These are phyloP conservation scores for Acanthurus tractus DNA, from an alignment of 2,797 vertebrate species.

Conservation along the genomic window DNA sequence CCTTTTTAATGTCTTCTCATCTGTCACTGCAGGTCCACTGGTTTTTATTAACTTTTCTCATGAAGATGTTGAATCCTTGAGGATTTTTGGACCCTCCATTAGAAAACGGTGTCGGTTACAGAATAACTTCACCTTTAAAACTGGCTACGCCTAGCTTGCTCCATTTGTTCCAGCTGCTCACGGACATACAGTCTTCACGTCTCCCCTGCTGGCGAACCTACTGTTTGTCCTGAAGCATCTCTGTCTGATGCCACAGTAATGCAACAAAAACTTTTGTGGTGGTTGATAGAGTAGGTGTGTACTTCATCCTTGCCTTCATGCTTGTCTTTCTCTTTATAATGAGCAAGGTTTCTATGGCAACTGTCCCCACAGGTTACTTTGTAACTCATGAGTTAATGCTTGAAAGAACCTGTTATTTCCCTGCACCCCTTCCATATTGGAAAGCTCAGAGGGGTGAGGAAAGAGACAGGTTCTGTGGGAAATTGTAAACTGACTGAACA, in stretches of 20 bases:
- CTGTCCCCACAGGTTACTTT: conserved; percentile 83
- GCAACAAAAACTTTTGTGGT: conserved; percentile 53
- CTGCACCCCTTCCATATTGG: conserved; percentile 38
- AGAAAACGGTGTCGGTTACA: conserved; percentile 14
- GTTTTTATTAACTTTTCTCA: background rate
- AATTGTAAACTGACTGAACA: conserved; percentile 67
- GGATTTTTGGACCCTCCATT: conserved; percentile 2
- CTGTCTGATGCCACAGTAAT: conserved; percentile 43
- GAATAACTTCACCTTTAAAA: conserved; percentile 33
- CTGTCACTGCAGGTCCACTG: background rate
- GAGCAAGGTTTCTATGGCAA: conserved; percentile 85
- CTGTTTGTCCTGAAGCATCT: conserved; percentile 43
- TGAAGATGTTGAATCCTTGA: background rate
- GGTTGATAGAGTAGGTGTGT: conserved; percentile 61
- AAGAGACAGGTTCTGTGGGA: conserved; percentile 48
- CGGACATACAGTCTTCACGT: conserved; percentile 30
- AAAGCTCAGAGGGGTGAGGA: conserved; percentile 64
- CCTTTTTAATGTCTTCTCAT: conserved; percentile 17
- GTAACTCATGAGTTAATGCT: conserved; percentile 85
- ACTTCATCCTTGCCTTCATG: conserved; percentile 60
- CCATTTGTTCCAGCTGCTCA: conserved; percentile 17
- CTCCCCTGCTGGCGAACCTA: conserved; percentile 14
- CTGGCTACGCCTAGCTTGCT: background rate
- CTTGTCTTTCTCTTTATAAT: conserved; percentile 74
- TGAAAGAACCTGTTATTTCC: conserved; percentile 73